A percentile compares a stretch with the other conserved stretches of the same genome.
These are phyloP conservation scores for Clarias macrocephalus DNA, from an alignment of 2,113 vertebrate species.

Conservation along the genomic window DNA sequence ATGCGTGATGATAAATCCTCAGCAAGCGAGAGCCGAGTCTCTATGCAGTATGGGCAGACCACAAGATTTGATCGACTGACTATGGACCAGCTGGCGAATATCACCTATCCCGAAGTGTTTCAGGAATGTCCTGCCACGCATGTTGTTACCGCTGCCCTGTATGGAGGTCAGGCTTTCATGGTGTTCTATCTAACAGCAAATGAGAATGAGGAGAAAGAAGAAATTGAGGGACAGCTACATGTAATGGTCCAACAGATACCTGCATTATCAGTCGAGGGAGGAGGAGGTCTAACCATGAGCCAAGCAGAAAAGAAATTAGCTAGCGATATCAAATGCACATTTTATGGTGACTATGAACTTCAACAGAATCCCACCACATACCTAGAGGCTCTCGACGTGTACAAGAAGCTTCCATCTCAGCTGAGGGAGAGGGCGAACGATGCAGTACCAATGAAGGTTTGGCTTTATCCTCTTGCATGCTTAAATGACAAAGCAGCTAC, in stretches of 20 bases:
- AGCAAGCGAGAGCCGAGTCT: constrained; percentile 55
- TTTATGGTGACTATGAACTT: constrained; percentile 63
- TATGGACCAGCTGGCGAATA: constrained; percentile 60
- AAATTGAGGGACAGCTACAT: constrained; percentile 53
- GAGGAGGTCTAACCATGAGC: constrained; percentile 34
- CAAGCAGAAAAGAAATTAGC: constrained; percentile 1
- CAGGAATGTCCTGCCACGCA: constrained; percentile 25
- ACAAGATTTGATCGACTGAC: constrained; percentile 58
- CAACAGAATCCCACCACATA: constrained; percentile 46
- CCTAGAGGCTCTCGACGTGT: constrained; percentile 61
- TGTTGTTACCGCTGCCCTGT: constrained; percentile 28
- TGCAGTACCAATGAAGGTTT: constrained; percentile 64
- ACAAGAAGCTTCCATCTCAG: constrained; percentile 53
- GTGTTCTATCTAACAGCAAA: constrained; percentile 23
- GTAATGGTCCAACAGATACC: constrained; percentile 48
- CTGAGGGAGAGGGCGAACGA: constrained; percentile 49
- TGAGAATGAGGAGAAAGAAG: constrained; percentile 44
- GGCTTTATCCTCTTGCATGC: constrained; percentile 63
- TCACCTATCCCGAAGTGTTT: constrained; percentile 47
- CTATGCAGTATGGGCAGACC: constrained; percentile 56
- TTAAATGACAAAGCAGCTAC: constrained; percentile 59
- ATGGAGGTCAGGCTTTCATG: constrained; percentile 40
- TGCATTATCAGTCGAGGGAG: not conserved
- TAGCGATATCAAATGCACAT: constrained; percentile 54
- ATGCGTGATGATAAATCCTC: constrained; percentile 57